Conservation (phyloP, 2,797 vertebrate species). For the Phrynocephalus guinanensis region DNA sequence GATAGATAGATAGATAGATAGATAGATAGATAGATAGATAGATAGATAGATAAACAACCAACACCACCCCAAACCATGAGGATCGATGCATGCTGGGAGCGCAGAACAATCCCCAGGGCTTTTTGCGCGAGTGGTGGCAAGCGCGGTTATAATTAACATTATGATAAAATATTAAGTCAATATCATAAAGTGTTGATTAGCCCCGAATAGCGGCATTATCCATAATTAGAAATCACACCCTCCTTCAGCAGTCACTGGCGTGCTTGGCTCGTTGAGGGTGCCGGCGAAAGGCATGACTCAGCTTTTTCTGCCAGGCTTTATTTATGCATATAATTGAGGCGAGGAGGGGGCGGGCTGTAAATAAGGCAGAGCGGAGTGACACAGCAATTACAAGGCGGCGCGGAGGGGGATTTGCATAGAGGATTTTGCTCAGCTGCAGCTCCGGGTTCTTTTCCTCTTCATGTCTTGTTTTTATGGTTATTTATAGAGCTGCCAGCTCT, state of each 20-base stretch:
- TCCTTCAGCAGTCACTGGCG: slow-evolving; percentile 68
- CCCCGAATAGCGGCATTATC: slow-evolving; percentile 74
- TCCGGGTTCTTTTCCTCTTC: too few relatives aligned
- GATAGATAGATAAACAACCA: background rate
- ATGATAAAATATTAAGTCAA: slow-evolving; percentile 77
- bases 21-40: too few relatives aligned
- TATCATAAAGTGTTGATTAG: slow-evolving; percentile 76
- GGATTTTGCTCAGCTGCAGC: background rate
- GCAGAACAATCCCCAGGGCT: slow-evolving; percentile 31
- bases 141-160: slow-evolving; percentile 77
- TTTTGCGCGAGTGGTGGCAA: slow-evolving; percentile 67
- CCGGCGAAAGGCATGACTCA: slow-evolving; percentile 44
- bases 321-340: slow-evolving; percentile 54
- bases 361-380: slow-evolving; percentile 10
- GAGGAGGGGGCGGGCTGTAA: slow-evolving; percentile 1
- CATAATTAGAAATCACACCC: slow-evolving; percentile 74
- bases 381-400: background rate
- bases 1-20: too few relatives aligned
- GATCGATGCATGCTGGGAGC: accelerated
- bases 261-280: slow-evolving; percentile 55
- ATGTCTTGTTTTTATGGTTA: too few relatives aligned
- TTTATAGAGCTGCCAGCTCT: too few relatives aligned
- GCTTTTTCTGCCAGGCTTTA: slow-evolving; percentile 57
- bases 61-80: background rate
- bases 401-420: background rate